Evolutionary conservation across 2,797 vertebrate species (phyloP).

Genomic region (Enteromius trimaculatus): DNA sequence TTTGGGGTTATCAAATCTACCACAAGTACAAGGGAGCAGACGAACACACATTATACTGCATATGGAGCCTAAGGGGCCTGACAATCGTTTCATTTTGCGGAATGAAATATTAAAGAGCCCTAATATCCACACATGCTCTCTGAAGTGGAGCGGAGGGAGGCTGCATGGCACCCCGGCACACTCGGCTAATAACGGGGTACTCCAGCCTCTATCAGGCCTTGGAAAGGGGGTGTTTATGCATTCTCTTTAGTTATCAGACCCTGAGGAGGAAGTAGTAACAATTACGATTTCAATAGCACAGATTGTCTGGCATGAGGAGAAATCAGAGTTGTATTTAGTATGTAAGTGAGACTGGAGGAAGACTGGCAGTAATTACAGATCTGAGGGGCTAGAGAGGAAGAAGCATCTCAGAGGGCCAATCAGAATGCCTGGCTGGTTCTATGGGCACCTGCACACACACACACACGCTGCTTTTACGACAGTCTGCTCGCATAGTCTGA

Average conservation of each 20-base stretch:
- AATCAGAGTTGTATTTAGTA: constrained; percentile 58
- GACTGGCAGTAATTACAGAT: constrained; percentile 71
- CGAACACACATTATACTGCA: constrained; percentile 21
- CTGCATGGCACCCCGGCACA: constrained; percentile 34
- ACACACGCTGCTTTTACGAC: constrained; percentile 4
- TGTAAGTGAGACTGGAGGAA: constrained; percentile 39
- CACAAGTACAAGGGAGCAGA: background rate
- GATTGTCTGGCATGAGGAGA: constrained; percentile 60
- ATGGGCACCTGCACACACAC: constrained; percentile 70
- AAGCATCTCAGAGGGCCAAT: constrained; percentile 73
- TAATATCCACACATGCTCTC: constrained; percentile 76
- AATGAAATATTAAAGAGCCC: constrained; percentile 75
- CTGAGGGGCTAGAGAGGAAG: constrained; percentile 58
- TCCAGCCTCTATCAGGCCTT: constrained; percentile 1
- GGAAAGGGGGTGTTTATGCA: constrained; percentile 15
- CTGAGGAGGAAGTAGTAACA: constrained; percentile 50
- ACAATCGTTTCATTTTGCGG: constrained; percentile 58
- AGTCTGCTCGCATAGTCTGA: constrained; percentile 1
- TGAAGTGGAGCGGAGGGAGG: constrained; percentile 55
- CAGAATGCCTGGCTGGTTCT: constrained; percentile 64
- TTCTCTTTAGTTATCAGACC: constrained; percentile 36
- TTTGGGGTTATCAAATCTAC: background rate
- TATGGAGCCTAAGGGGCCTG: constrained; percentile 38
- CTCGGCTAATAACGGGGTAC: constrained; percentile 28
- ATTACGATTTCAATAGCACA: constrained; percentile 72